Evolutionary conservation across 2,113 vertebrate species (phyloP), one percentile per base, ranked within the genome.

Genomic region (Puffinus mauretanicus): DNA sequence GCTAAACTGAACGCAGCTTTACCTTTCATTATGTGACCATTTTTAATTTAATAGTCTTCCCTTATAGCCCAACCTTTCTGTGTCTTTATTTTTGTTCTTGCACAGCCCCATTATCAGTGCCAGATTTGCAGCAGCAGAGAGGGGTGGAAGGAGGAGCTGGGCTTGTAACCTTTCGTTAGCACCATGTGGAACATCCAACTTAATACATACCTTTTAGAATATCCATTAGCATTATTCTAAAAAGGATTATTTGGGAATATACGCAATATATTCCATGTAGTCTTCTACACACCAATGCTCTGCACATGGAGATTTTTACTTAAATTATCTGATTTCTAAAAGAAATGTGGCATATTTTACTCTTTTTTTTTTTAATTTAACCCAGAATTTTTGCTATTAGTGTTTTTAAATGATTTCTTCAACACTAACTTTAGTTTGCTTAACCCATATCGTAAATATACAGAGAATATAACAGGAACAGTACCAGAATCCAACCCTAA

Each of bases 401-500:
- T 46, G 73, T 61, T 87, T 92, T 83, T 67, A 49, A 77, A 26
- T 21, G 8, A 67, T 67, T 86, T 4, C 6, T 93, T 86, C 30
- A 64, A 78, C 12, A 42, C 17, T 64, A 70, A 46, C 13, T 47
- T 69, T 82, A 62, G 2, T 84, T 96, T 79, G 11, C 38, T 62
- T 71, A 72, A 27, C 13, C 44, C 0, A 1, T 60, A 44, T 11
- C 0, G 0, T 61, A 93, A 72, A 40, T 34, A 69, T 30, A 40
- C 11, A 91, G 19, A 69, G 18, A 64, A 87, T 1, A 1, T 62
- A 64, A n/a, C 13, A 78, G 64, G 18, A 57, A 60, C 11, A 52
- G 47, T 30, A 82, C 1, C 1, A 64, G 26, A 85, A 79, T 47
- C 5, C 29, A 67, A 4, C 22, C 11, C 22, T 58, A 52, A 20